Percentiles rank a stretch among this genome's conserved stretches.
phyloP scores from a whole-genome alignment of 2,797 vertebrate species.

The Semotilus atromaculatus region DNA sequence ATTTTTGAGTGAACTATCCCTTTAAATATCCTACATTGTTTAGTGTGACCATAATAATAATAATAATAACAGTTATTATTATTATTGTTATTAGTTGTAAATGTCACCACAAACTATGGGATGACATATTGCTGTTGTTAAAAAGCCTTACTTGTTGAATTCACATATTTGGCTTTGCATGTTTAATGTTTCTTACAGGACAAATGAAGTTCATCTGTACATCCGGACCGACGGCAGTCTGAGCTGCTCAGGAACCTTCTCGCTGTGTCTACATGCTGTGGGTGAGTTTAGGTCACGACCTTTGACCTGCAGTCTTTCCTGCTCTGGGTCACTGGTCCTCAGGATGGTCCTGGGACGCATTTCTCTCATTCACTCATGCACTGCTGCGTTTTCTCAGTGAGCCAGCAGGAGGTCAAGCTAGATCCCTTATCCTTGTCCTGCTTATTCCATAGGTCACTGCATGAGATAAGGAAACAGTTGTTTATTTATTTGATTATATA shows the following conservation, averaged over 20 bases:
- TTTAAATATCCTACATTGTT: neutral
- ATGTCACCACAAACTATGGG: neutral
- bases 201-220: neutral
- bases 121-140: neutral
- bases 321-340: constrained; percentile 42
- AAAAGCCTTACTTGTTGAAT: neutral
- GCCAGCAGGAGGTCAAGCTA: neutral
- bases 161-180: neutral
- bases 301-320: constrained; percentile 41
- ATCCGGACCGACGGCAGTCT: constrained; percentile 28
- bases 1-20: too few relatives aligned
- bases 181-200: neutral
- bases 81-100: neutral
- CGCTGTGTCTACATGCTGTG: constrained; percentile 41
- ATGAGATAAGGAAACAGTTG: neutral
- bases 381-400: constrained; percentile 21
- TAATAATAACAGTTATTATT: neutral
- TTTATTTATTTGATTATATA: neutral
- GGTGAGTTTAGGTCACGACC: constrained; percentile 50
- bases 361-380: constrained; percentile 32
- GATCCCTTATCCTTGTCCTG: constrained; percentile 12
- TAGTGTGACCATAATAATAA: neutral
- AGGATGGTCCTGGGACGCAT: neutral
- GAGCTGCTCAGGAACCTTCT: constrained; percentile 6
- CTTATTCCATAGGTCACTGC: neutral